Evolutionary conservation across 2,888 invertebrate genomes (phyloP), one percentile per base, ranked within the genome.

Genomic region (Pandemis corylana): DNA sequence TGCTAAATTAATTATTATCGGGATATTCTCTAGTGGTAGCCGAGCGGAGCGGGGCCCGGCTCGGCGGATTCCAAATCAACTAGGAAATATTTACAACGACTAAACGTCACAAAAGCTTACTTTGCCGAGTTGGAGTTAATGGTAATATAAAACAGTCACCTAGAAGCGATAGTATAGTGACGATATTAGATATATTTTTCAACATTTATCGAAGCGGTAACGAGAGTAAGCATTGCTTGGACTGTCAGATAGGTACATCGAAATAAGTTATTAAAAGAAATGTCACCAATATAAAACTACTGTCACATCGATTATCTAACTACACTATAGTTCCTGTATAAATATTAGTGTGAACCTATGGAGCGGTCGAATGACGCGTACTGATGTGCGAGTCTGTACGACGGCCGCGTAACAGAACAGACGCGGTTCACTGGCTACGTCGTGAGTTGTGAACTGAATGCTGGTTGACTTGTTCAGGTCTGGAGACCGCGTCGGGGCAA

Each of bases 1-100:
- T 85, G 84, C 91, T 93, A 92, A 90, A 84, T 93, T 93, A 90
- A 84, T 93, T 93, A 92, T 93, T 91, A 93, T 93, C 90, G 84
- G 90, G 83, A 87, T 93, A 92, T 85, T 85, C 83, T 85, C 87
- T 88, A 92, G 86, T 88, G 88, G 89, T 84, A 87, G 90, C 89
- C 85, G 86, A 88, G 86, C 44, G 28, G 15, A n/a, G 63, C 72
- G 42, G 12, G 5, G 41, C 68, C 64, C 46, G 44, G 62, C 67
- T 68, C 68, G 44, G 69, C 73, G 68, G 44, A 59, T 20, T 59
- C 63, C 68, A 69, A 73, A 65, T 67, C 75, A 71, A 71, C 75
- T 70, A 71, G 67, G 66, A 68, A 41, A 86, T 92, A 93, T 93
- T 91, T 93, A 93, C 93, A 93, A 86, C 81, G 83, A 87, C 87